These are phyloP conservation scores for Troilus luridus DNA, from an alignment of 2,888 invertebrate genomes.

Conservation along the genomic window DNA sequence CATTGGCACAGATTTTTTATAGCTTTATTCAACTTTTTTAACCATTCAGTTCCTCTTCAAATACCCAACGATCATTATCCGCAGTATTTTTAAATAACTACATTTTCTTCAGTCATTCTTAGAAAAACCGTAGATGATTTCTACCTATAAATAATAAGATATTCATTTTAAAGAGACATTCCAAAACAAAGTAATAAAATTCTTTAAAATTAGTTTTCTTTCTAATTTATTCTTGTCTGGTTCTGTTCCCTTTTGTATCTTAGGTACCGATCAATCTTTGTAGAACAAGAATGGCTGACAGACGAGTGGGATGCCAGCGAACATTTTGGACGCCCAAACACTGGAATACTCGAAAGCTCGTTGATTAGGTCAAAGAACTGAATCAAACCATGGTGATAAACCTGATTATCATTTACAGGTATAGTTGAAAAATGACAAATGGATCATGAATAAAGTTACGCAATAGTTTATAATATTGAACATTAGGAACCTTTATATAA, in stretches of 20 bases:
- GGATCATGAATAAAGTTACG: too few relatives aligned
- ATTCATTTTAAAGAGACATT: neutral
- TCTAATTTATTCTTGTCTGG: neutral
- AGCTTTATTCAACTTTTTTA: too few relatives aligned
- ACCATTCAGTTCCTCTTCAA: too few relatives aligned
- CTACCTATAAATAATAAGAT: neutral
- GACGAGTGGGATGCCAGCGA: neutral
- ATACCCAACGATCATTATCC: too few relatives aligned
- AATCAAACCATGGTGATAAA: too few relatives aligned
- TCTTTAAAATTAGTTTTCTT: neutral
- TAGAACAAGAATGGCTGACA: neutral
- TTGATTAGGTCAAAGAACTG: neutral
- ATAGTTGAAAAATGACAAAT: too few relatives aligned
- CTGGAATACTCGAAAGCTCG: neutral
- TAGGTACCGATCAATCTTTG: neutral
- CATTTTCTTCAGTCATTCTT: too few relatives aligned
- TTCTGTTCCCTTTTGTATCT: neutral
- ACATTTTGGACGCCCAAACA: constrained; percentile 12
- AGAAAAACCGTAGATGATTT: neutral
- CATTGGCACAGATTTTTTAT: too few relatives aligned
- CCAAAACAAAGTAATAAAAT: neutral
- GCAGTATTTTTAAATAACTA: too few relatives aligned
- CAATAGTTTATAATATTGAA: too few relatives aligned
- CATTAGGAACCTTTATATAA: too few relatives aligned
- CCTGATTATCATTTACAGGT: too few relatives aligned